Percentiles rank a stretch among this genome's conserved stretches.
These are phyloP conservation scores for Caiman crocodilus DNA, from an alignment of 2,797 vertebrate species.

Conservation along the genomic window DNA sequence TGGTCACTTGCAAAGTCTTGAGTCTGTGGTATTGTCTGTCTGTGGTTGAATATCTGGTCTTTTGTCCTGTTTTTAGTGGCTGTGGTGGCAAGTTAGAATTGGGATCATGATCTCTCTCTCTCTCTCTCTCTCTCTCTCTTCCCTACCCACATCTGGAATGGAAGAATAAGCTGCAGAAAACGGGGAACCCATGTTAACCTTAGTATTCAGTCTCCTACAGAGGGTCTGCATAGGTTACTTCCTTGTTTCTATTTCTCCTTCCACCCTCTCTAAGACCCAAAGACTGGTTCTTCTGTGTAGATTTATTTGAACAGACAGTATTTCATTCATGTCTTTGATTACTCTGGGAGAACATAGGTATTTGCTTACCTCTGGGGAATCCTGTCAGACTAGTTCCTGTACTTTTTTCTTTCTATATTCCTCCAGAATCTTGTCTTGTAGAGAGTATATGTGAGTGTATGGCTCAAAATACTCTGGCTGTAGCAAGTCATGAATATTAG, in stretches of 20 bases:
- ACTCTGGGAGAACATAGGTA: rapidly evolving
- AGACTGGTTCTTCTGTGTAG: neutral
- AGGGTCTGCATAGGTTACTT: neutral
- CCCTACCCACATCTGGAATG: neutral
- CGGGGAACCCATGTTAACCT: too few relatives aligned
- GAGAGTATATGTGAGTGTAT: rapidly evolving
- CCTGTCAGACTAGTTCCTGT: neutral
- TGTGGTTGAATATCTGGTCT: neutral
- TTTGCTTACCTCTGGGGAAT: neutral
- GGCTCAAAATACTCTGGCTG: rapidly evolving
- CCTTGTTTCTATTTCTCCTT: too few relatives aligned
- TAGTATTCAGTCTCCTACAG: neutral
- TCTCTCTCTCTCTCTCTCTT: neutral
- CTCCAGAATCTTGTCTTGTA: rapidly evolving
- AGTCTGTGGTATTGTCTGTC: neutral
- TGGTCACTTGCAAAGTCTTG: neutral
- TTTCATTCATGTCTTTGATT: neutral
- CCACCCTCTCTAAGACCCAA: neutral
- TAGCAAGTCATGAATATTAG: neutral
- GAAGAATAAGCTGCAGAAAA: neutral
- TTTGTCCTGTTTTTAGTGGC: neutral
- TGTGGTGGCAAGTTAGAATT: neutral
- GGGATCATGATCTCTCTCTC: neutral
- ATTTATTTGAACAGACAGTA: neutral
- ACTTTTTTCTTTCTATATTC: neutral